phyloP scores from a whole-genome alignment of 1,140 invertebrate genomes.

The Meloidogyne floridensis region DNA sequence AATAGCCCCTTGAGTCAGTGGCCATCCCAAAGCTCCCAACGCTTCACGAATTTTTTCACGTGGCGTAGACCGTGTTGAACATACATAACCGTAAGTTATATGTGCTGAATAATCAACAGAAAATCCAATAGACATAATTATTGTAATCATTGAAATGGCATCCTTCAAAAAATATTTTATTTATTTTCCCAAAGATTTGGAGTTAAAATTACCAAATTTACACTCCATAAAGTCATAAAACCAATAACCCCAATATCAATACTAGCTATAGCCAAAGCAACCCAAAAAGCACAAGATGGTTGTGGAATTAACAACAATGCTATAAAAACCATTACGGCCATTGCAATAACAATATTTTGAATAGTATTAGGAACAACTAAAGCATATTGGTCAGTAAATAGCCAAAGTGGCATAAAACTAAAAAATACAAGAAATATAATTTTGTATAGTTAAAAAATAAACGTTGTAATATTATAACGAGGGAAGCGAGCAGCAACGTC shows the following conservation, averaged over 20 bases:
- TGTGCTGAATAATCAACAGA: slow-evolving; percentile 96
- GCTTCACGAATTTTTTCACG: slow-evolving; percentile 82
- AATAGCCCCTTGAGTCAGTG: slow-evolving; percentile 79
- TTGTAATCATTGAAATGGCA: slow-evolving; percentile 96
- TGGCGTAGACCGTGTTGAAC: slow-evolving; percentile 74
- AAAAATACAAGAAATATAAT: slow-evolving; percentile 70
- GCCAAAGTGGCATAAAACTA: slow-evolving; percentile 90
- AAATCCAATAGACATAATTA: slow-evolving; percentile 98
- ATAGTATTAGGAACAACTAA: slow-evolving; percentile 72
- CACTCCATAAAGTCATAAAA: slow-evolving; percentile 93
- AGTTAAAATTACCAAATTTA: slow-evolving; percentile 73
- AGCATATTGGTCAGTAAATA: slow-evolving; percentile 79
- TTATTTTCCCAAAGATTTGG: neutral
- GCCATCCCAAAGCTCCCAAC: slow-evolving; percentile 83
- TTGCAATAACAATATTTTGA: slow-evolving; percentile 87
- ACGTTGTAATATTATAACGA: slow-evolving; percentile 83
- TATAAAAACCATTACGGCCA: slow-evolving; percentile 91
- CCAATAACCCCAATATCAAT: slow-evolving; percentile 92
- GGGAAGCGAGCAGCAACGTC: slow-evolving; percentile 77
- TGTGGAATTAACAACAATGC: slow-evolving; percentile 94
- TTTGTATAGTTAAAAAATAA: slow-evolving; percentile 70
- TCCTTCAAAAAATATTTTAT: slow-evolving; percentile 68
- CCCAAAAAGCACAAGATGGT: slow-evolving; percentile 86
- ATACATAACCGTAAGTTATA: slow-evolving; percentile 94
- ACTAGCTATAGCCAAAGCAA: slow-evolving; percentile 89